Evolutionary conservation across 1,140 invertebrate species (phyloP).

Genomic region (Drosophila santomea): DNA sequence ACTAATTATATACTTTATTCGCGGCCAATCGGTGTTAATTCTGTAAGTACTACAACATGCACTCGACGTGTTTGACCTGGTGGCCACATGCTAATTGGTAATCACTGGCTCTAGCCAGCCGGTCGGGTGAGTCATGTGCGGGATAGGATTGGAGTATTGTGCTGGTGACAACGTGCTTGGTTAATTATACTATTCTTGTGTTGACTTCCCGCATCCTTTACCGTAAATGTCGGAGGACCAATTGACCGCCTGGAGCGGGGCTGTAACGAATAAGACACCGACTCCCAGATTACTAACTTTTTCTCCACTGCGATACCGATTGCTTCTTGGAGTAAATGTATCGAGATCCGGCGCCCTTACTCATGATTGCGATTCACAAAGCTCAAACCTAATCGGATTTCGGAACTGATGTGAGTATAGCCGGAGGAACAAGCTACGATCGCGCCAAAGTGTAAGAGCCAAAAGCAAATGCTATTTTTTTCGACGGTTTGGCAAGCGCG

Average conservation of each 20-base stretch:
- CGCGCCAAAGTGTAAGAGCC: conserved; percentile 19
- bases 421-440: conserved; percentile 8
- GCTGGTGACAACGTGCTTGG: conserved; percentile 31
- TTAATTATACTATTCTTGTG: neutral
- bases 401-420: neutral
- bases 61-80: conserved; percentile 22
- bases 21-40: neutral
- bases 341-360: conserved; percentile 16
- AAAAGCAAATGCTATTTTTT: conserved; percentile 13
- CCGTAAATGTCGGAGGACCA: neutral
- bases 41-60: conserved; percentile 11
- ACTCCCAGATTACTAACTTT: conserved; percentile 61
- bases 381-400: neutral
- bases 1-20: neutral
- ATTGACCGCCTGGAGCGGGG: neutral
- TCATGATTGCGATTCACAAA: conserved; percentile 17
- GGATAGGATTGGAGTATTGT: neutral
- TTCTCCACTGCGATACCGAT: conserved; percentile 12
- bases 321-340: conserved; percentile 45
- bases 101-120: conserved; percentile 17
- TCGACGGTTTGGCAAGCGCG: conserved; percentile 10
- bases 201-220: conserved; percentile 18
- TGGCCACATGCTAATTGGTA: conserved; percentile 40
- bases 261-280: neutral
- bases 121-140: conserved; percentile 31